phyloP scores from a whole-genome alignment of 1,140 invertebrate species.

The Phthorimaea operculella region DNA sequence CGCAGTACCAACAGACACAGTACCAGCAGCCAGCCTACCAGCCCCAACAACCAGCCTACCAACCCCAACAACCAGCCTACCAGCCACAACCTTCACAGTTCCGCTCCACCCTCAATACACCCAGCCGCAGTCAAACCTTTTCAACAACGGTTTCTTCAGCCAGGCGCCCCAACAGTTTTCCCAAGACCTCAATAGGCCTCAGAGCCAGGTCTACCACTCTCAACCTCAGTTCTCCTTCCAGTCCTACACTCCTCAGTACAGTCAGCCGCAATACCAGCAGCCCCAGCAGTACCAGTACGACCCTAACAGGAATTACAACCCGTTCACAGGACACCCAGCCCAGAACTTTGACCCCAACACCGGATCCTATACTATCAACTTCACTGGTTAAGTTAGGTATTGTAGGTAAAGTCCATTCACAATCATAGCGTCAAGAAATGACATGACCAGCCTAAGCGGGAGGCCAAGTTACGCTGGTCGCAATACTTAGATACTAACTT shows the following conservation, averaged over 20 bases:
- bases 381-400: conserved; percentile 58
- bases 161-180: conserved; percentile 49
- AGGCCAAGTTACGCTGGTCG: no score
- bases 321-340: conserved; percentile 71
- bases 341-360: conserved; percentile 73
- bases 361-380: conserved; percentile 78
- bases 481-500: no score
- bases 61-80: conserved; percentile 29
- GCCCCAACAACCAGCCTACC: conserved; percentile 21
- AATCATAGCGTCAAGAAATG: no score
- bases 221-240: conserved; percentile 61
- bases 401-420: no score
- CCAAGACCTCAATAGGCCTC: conserved; percentile 29
- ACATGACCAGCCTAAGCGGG: no score
- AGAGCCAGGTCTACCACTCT: conserved; percentile 56
- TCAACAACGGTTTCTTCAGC: conserved; percentile 23
- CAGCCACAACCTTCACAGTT: conserved; percentile 27
- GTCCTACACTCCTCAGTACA: conserved; percentile 36
- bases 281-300: conserved; percentile 48
- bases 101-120: conserved; percentile 23
- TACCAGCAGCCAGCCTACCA: conserved; percentile 16
- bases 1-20: conserved; percentile 24
- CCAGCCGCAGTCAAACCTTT: neutral
- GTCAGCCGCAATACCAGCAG: conserved; percentile 33
- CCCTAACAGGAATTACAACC: conserved; percentile 52